Evolutionary conservation across 53 echinoderm and acorn worm genomes (phyloP).

Genomic region (Apostichopus leukothele): DNA sequence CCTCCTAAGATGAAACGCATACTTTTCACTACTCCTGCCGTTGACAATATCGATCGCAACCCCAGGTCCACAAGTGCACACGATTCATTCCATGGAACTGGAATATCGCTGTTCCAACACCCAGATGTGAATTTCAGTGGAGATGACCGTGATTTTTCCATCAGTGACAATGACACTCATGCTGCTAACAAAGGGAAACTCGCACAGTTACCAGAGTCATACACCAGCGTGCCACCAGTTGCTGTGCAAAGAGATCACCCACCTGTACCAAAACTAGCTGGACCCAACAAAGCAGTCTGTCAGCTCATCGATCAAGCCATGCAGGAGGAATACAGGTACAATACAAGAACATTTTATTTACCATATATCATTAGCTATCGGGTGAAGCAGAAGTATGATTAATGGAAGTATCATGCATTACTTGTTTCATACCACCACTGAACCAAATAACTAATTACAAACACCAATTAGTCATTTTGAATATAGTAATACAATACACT

Average conservation of each 20-base stretch:
- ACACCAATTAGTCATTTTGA: too few species aligned
- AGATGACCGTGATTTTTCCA: not conserved
- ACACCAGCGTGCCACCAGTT: not conserved
- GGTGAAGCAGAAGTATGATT: too few species aligned
- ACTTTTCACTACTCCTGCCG: constrained; percentile 54
- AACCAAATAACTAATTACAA: too few species aligned
- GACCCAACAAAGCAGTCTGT: not conserved
- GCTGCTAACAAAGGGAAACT: not conserved
- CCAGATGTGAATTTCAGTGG: too few species aligned
- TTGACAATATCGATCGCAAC: constrained; percentile 72
- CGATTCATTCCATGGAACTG: constrained; percentile 7
- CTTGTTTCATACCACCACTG: too few species aligned
- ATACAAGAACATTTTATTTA: constrained; percentile 5
- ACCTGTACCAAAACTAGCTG: not conserved
- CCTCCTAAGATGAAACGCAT: constrained; percentile 31
- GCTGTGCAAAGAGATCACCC: not conserved
- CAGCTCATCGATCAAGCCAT: constrained; percentile 28
- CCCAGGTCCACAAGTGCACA: constrained; percentile 50
- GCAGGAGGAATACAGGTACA: constrained; percentile 17
- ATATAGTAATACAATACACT: too few species aligned
- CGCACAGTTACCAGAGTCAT: not conserved
- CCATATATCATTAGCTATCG: not conserved
- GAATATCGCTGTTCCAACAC: constrained; percentile 19
- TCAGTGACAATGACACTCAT: too few species aligned
- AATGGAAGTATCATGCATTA: too few species aligned